Base-by-base conservation (phyloP, 2,113 vertebrate genomes). In the Muscicapa adusta region DNA sequence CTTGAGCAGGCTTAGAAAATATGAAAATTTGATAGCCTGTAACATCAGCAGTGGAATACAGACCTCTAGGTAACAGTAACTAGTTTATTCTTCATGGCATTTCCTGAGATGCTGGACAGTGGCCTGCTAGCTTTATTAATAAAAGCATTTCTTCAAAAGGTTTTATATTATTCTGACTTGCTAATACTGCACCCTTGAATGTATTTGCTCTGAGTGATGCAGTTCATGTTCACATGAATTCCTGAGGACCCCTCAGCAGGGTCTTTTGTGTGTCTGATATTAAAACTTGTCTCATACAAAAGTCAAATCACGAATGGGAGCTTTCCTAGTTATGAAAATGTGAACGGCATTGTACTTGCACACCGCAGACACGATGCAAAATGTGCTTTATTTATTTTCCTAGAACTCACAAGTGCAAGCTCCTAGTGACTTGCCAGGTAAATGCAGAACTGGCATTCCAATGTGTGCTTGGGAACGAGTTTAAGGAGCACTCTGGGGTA, bases 211-310 rank as follows among this genome's bases (percentile, higher is more conserved):
- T 8, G 47, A 51, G 66, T 23, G 56, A 25, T 0, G 0, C 62
- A 28, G 38, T 36, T 16, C 0, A 2, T 2, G 24, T 33, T 88
- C 42, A 9, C 0, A 0, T 42, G 33, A 38, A 23, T 56, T 63
- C 34, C 67, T 58, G 28, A 48, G 26, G 9, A 14, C 26, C 12
- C 54, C 65, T 65, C 5, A 26, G 76, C 40, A 48, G 50, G 8
- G 8, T 38, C 31, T 17, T 40, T 50, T 20, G 20, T 33, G 34
- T 2, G 1, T 14, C 57, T 14, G 8, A 8, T 36, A 15, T 34
- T 29, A 48, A 63, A 73, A 24, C 29, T 28, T 25, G 12, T 29
- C 51, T 57, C 2, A 0, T 19, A 25, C 38, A 10, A 5, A 60
- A 56, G 51, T 73, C 36, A 38, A 0, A 20, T 80, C 71, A 28